Percentiles rank a stretch among this genome's conserved stretches.
These are phyloP conservation scores for Ophioninae sp. DNA, from an alignment of 2,888 invertebrate species.

Conservation along the genomic window DNA sequence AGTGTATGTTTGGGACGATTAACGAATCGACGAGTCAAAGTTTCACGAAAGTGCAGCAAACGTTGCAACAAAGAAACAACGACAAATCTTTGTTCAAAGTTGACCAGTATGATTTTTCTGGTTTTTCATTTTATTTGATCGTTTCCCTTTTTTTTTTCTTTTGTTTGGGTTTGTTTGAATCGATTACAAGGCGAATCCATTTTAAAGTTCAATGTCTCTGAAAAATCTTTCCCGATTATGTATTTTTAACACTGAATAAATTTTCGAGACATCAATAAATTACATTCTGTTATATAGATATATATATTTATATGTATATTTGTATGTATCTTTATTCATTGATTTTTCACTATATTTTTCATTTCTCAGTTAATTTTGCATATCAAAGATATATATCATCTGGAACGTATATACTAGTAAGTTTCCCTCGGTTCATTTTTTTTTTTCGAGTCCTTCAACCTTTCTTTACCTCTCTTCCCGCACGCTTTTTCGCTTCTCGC, in stretches of 20 bases:
- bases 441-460: not conserved
- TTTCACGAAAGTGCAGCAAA: not conserved
- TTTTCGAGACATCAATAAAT: conserved; percentile 44
- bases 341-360: conserved; percentile 8
- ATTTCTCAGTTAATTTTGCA: conserved; percentile 19
- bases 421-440: conserved; percentile 28
- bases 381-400: conserved; percentile 62
- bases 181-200: conserved; percentile 17
- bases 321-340: not conserved
- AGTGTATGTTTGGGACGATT: not conserved
- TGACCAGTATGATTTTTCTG: not conserved
- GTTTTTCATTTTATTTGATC: not conserved
- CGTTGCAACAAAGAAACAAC: not conserved
- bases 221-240: conserved; percentile 4
- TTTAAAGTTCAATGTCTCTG: conserved; percentile 25
- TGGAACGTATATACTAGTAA: conserved; percentile 57
- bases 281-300: conserved; percentile 55
- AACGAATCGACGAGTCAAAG: not conserved
- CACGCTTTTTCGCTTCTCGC: conserved; percentile 20
- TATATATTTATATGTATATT: not conserved
- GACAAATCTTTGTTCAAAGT: not conserved
- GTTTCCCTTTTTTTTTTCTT: not conserved
- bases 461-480: conserved; percentile 20
- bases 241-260: conserved; percentile 18
- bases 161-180: not conserved